Evolutionary conservation across 2,888 invertebrate species (phyloP), one percentile per base, ranked within the genome.

Genomic region (Synergus itoensis): DNA sequence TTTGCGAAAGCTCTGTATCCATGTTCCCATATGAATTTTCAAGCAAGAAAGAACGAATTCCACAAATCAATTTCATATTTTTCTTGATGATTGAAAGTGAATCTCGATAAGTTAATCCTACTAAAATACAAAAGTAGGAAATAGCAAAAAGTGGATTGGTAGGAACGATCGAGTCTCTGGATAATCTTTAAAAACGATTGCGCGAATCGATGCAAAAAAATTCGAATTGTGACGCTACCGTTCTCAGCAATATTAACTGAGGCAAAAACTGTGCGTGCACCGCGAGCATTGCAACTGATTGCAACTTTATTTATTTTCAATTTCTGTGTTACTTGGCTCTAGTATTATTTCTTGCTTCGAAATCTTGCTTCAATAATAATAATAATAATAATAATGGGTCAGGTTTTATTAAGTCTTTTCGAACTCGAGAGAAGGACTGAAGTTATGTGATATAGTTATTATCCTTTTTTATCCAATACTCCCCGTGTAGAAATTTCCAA

Each of bases 161-260:
- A 53, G 36, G 36, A 53, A 53, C 36, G 36, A 73, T 73, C 73
- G 48, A 73, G 12, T 73, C 36, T 36, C 73, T 36, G 5, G 53
- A 16, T 11, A 53, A 36, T 73, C n/a, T 48, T 73, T 53, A 36
- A 73, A 16, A 69, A 48, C 36, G n/a, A 73, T 73, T 73, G 73
- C 16, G n/a, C 21, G 36, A 73, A 73, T 53, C 45, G 28, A 36
- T 21, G n/a, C 73, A 73, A 67, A 53, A 69, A 73, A 73, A 36
- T 53, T 53, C 14, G 12, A 73, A 73, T 73, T 53, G 40, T 73
- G 73, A 57, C 73, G 53, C 36, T 73, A 73, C 36, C 11, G 73
- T 73, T 73, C 73, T 73, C 11, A 53, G 73, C 18, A 40, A 36
- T 28, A 73, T 73, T 57, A n/a, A 53, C 12, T 40, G n/a, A 53